Evolutionary conservation across 1,140 invertebrate species (phyloP).

Genomic region (Bombus pascuorum): DNA sequence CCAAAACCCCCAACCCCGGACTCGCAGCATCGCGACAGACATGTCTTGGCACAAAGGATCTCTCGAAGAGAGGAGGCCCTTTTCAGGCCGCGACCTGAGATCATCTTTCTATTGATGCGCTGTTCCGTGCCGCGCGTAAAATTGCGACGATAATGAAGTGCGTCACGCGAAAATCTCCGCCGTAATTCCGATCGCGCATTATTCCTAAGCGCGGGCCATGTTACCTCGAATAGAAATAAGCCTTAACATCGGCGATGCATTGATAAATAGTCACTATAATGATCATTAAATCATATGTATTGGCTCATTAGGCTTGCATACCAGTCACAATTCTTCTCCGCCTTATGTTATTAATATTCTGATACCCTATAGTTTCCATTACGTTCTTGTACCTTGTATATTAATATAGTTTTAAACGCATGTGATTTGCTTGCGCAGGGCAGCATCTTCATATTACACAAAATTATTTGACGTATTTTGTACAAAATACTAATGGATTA

Average conservation of each 20-base stretch:
- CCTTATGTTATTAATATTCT: no score
- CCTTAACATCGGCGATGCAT: no score
- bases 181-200: constrained; percentile 17
- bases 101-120: constrained; percentile 80
- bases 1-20: constrained; percentile 69
- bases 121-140: constrained; percentile 65
- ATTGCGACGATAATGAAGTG: constrained; percentile 65
- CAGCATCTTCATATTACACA: neutral
- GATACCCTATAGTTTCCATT: no score
- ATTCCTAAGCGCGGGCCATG: neutral
- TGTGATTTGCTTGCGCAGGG: neutral
- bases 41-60: constrained; percentile 75
- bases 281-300: no score
- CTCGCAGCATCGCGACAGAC: constrained; percentile 73
- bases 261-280: no score
- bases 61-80: constrained; percentile 55
- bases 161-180: constrained; percentile 60
- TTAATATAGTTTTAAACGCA: no score
- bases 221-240: neutral
- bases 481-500: neutral
- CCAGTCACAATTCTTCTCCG: no score
- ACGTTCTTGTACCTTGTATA: no score
- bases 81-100: constrained; percentile 68
- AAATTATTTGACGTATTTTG: neutral
- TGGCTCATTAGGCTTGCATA: no score